These are phyloP conservation scores for Tetramorium alpestre DNA, from an alignment of 1,140 invertebrate species.

Conservation along the genomic window DNA sequence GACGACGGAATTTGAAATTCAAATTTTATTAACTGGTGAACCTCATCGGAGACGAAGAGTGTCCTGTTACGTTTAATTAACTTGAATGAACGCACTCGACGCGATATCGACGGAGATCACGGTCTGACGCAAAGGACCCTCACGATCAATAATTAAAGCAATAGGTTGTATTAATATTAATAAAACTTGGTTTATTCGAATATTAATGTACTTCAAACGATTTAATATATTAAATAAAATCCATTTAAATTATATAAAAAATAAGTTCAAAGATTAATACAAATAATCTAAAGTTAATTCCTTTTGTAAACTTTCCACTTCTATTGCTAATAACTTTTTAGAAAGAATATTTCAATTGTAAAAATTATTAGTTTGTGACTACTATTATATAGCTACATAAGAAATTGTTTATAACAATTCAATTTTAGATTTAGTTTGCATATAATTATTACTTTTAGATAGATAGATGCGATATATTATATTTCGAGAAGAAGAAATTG, in stretches of 20 bases:
- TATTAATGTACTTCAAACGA: neutral
- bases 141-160: constrained; percentile 20
- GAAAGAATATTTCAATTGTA: neutral
- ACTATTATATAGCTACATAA: neutral
- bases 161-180: constrained; percentile 2
- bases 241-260: neutral
- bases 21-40: constrained; percentile 57
- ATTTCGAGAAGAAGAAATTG: neutral
- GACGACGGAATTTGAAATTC: constrained; percentile 52
- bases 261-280: neutral
- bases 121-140: neutral
- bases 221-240: neutral
- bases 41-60: constrained; percentile 44
- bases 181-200: neutral
- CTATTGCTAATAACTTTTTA: neutral
- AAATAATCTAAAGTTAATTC: neutral
- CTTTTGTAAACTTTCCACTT: neutral
- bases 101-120: constrained; percentile 40
- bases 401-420: neutral
- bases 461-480: neutral
- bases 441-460: neutral
- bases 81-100: constrained; percentile 35
- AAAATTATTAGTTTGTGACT: neutral
- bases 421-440: neutral
- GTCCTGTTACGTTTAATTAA: constrained; percentile 59